Evolutionary conservation across 2,113 vertebrate species (phyloP), one percentile per base, ranked within the genome.

Genomic region (Entosphenus tridentatus): DNA sequence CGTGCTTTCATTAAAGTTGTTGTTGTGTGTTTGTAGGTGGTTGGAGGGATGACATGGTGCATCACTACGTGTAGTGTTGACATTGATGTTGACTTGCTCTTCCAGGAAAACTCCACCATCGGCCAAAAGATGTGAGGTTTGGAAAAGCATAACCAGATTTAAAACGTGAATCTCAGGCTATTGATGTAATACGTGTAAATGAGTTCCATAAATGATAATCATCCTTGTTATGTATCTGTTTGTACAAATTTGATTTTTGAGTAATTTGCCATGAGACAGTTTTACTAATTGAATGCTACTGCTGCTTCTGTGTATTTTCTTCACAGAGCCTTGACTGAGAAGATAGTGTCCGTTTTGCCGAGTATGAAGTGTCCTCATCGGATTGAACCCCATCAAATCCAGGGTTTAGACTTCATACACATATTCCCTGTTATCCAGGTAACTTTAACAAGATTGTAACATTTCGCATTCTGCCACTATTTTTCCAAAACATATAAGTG

Each of bases 101-200:
- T 96, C 78, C 92, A 96, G 73, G 92, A 98, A 78, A 98, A 96
- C 77, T 95, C 89, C 11, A 98, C 93, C n/a, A 98, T 98, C 68
- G 92, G 93, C 57, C 92, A 96, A 75, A 98, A 96, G 80, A 98
- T 98, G 93, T 95, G 76, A 86, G 87, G 79, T 13, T 39, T 39
- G 39, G 39, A 39, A 39, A 39, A 39, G 39, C 39, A 39, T 39
- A 39, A 39, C 39, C 39, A 39, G 39, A 39, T 39, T 39, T 39
- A 39, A 39, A 39, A 39, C 39, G 39, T 39, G 4, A 39, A 70
- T 68, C 3, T 57, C 18, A 70, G 54, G 17, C 57, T 68, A 56
- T 55, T n/a, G 12, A 11, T 13, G 11, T 10, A 12, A 13, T n/a
- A 68, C 57, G 12, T 57, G 11, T 39, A 39, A 6, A 55, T 58